Evolutionary conservation across 2,888 invertebrate species (phyloP), one percentile per base, ranked within the genome.

Genomic region (Iselma pallidipennis): DNA sequence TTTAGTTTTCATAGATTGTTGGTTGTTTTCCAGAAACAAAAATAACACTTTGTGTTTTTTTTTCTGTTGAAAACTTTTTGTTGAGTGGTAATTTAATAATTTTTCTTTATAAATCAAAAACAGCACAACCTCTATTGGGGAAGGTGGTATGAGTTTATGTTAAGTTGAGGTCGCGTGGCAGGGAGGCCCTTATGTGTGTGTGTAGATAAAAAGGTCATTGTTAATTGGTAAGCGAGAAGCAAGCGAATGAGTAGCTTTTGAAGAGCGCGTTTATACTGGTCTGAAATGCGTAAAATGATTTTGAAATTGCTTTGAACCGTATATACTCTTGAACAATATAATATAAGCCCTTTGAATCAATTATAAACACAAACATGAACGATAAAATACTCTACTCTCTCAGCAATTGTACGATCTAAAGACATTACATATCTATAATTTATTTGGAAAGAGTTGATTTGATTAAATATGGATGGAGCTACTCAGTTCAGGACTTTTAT

Each of bases 161-260:
- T 33, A 4, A 33, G 14, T 14, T 33, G 58, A 55, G 45, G 54
- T 67, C 64, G 63, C 61, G 65, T 56, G 60, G 57, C 52, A 64
- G 16, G 59, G 49, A 59, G 55, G 65, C 62, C 33, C 65, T 67
- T 55, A 61, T 61, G 57, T 59, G 2, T 61, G 63, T 63, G 61
- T n/a, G n/a, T n/a, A n/a, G n/a, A 63, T 66, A 68, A 70, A 71
- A 69, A 70, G 65, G 67, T 69, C 61, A 71, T 71, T 71, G 71
- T 71, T 71, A 71, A 71, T 73, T 71, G 71, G 69, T 66, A 66
- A 71, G 66, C 61, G 57, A 65, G 66, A 66, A 68, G 69, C 59
- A 61, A 56, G 52, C 55, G 59, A 66, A 67, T 49, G 64, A 71
- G 67, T 61, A 63, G 67, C 70, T 66, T 65, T 66, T 60, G 57